Evolutionary conservation across 2,888 invertebrate species (phyloP).

Genomic region (Odontocerum albicorne): DNA sequence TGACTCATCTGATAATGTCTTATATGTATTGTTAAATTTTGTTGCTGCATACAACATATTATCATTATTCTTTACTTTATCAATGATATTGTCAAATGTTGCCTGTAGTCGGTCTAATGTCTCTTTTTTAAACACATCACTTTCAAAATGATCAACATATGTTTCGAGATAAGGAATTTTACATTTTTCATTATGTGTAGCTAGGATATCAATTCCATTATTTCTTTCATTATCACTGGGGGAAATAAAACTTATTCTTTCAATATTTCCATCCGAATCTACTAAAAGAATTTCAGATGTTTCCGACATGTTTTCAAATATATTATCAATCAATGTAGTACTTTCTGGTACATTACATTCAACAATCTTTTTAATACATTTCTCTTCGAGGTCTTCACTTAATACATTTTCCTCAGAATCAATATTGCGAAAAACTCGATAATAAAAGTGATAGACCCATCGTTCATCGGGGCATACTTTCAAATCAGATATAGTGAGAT

Average conservation of each 20-base stretch:
- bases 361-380: background rate
- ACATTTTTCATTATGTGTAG: too few relatives aligned
- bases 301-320: slow-evolving; percentile 14
- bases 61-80: background rate
- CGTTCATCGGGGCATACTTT: too few relatives aligned
- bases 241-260: slow-evolving; percentile 7
- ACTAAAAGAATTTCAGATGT: slow-evolving; percentile 15
- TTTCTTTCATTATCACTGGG: too few relatives aligned
- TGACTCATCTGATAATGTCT: slow-evolving; percentile 4
- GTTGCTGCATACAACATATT: slow-evolving; percentile 1
- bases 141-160: too few relatives aligned
- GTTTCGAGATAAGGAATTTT: too few relatives aligned
- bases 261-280: slow-evolving; percentile 12
- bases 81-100: slow-evolving; percentile 11
- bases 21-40: slow-evolving; percentile 1
- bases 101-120: slow-evolving; percentile 1
- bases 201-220: too few relatives aligned
- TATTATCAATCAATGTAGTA: slow-evolving; percentile 1
- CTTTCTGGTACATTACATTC: background rate
- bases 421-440: slow-evolving; percentile 3
- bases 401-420: background rate
- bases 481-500: too few relatives aligned
- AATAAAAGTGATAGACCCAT: slow-evolving; percentile 17
- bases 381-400: background rate
- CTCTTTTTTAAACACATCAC: background rate